Base-by-base conservation (phyloP, 2,888 invertebrate species). In the Drosophila nr. perissopoda region DNA sequence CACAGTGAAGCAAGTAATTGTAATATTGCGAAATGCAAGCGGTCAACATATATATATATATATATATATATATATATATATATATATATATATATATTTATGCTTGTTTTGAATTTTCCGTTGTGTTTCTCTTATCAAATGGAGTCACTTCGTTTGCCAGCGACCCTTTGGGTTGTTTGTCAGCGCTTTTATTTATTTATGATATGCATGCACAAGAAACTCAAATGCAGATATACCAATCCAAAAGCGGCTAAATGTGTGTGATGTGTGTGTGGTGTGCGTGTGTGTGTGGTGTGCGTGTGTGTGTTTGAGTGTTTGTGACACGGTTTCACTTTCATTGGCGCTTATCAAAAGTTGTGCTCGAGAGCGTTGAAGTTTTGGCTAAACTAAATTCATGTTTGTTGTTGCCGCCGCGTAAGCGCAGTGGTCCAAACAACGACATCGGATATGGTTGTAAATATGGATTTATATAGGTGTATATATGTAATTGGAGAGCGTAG, bases 281-380 rank as follows among this genome's bases (percentile, higher is more conserved):
- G 29, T 51, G 54, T 51, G 33, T 65, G 27, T 42, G n/a, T 57
- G n/a, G n/a, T n/a, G n/a, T 48, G 42, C 0, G 29, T 51, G 54
- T 51, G 33, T 65, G 27, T 42, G n/a, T 57, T 42, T 25, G 42
- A 29, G 62, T 62, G 52, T 57, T 72, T 65, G 69, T 82, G 81
- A 80, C 81, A 81, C 73, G 73, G 81, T 82, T 81, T 81, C 83
- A 82, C 83, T 81, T 81, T 82, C 81, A 82, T 82, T 76, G 66
- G 53, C 61, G 65, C 83, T 81, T 81, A 81, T 81, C 81, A 82
- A 53, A 48, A 46, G 8, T 46, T 46, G 53, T 53, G 33, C 27
- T 42, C 13, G 36, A 56, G 69, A 33, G 63, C 38, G 61, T 40
- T 71, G 38, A 49, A 29, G 40, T 56, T 67, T 42, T 48, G 51